Evolutionary conservation across 2,113 vertebrate species (phyloP).

Genomic region (Aegithalos caudatus): DNA sequence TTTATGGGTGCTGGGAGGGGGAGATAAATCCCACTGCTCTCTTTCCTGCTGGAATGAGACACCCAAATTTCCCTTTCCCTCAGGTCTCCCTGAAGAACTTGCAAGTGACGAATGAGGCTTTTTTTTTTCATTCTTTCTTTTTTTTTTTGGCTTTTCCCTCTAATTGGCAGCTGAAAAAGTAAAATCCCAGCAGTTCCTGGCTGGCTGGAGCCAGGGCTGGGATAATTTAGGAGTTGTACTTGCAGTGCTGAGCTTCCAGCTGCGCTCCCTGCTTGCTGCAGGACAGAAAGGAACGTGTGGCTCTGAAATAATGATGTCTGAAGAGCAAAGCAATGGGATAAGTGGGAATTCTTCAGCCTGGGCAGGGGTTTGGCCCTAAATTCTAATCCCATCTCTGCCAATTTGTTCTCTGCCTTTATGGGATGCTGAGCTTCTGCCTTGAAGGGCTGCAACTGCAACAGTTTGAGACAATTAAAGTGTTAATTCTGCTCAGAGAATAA

Average conservation of each 20-base stretch:
- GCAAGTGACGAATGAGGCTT: not conserved
- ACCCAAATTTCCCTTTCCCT: not conserved
- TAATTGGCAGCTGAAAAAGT: not conserved
- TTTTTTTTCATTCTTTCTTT: not conserved
- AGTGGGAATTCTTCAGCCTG: rapidly evolving
- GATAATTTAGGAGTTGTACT: not conserved
- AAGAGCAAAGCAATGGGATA: not conserved
- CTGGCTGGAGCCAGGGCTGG: not conserved
- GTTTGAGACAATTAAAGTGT: not conserved
- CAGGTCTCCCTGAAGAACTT: not conserved
- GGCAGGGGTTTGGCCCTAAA: not conserved
- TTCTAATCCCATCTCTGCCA: not conserved
- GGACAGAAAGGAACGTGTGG: not conserved
- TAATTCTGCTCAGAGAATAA: not conserved
- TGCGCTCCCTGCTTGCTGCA: not conserved
- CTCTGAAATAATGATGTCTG: not conserved
- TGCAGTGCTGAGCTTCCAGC: not conserved
- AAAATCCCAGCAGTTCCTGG: not conserved
- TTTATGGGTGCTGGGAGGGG: not conserved
- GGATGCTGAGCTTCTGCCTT: not conserved
- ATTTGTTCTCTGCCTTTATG: not conserved
- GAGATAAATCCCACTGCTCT: not conserved
- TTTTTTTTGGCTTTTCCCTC: not conserved
- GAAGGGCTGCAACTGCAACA: rapidly evolving
- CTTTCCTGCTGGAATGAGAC: not conserved